Evolutionary conservation across 2,113 vertebrate genomes (phyloP).

Genomic region (Stegastes partitus): DNA sequence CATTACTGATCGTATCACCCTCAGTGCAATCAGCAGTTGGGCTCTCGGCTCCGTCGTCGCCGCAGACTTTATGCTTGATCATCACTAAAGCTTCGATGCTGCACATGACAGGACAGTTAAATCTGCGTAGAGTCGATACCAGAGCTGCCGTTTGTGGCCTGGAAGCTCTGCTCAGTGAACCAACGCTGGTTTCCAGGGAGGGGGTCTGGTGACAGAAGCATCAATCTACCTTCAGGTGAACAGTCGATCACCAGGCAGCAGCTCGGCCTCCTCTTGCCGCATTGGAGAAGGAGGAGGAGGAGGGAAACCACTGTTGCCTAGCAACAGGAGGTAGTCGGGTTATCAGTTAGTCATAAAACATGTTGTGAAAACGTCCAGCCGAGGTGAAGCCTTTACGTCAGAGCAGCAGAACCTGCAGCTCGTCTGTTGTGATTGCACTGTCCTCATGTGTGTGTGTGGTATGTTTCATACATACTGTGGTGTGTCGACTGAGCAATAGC

Average conservation of each 20-base stretch:
- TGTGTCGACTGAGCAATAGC: neutral
- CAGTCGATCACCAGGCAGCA: conserved; percentile 43
- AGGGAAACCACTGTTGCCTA: conserved; percentile 74
- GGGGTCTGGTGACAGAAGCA: conserved; percentile 9
- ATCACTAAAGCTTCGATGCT: conserved; percentile 1
- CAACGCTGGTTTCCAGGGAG: neutral
- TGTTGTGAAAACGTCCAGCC: conserved; percentile 46
- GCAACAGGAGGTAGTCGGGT: conserved; percentile 75
- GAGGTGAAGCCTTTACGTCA: conserved; percentile 21
- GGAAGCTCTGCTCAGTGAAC: neutral
- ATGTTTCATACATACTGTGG: conserved; percentile 12
- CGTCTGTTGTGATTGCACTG: conserved; percentile 21
- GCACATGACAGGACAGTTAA: neutral
- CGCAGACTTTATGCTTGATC: conserved; percentile 10
- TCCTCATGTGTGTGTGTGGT: conserved; percentile 15
- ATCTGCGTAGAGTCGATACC: neutral
- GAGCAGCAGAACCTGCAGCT: neutral
- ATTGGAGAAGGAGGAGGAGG: conserved; percentile 58
- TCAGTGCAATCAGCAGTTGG: conserved; percentile 59
- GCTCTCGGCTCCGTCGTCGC: neutral
- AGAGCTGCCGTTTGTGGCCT: conserved; percentile 3
- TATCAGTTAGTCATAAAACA: conserved; percentile 68
- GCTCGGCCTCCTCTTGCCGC: conserved; percentile 67
- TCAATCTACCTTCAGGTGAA: conserved; percentile 51
- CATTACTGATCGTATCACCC: conserved; percentile 39